A percentile compares a stretch with the other conserved stretches of the same genome.
Conservation (phyloP, 1,140 invertebrate species). For the Leptestheria dahalacensis region DNA sequence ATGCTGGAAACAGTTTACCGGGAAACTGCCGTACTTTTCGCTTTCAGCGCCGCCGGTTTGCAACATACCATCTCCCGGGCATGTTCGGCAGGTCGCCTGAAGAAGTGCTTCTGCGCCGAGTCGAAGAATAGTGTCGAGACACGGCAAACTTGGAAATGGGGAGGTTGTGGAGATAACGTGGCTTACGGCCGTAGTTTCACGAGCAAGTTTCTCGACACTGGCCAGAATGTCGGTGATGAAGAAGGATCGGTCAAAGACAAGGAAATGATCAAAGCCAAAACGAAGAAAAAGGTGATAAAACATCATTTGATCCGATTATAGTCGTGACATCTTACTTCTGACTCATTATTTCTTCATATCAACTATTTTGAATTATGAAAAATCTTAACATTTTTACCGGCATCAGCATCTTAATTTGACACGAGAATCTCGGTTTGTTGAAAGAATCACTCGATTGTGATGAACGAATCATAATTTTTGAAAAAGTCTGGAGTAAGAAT, state of each 20-base stretch:
- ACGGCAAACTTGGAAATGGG: slow-evolving; percentile 58
- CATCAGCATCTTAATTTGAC: too few relatives aligned
- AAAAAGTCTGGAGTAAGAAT: too few relatives aligned
- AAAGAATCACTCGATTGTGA: too few relatives aligned
- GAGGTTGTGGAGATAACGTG: slow-evolving; percentile 78
- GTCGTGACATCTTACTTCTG: too few relatives aligned
- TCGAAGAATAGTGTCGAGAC: slow-evolving; percentile 20
- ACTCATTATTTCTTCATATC: too few relatives aligned
- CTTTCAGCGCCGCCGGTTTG: slow-evolving; percentile 69
- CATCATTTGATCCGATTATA: neutral
- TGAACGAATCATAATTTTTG: too few relatives aligned
- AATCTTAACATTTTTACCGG: too few relatives aligned
- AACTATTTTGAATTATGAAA: too few relatives aligned
- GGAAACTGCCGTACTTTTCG: slow-evolving; percentile 77
- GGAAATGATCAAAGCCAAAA: neutral
- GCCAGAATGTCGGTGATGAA: neutral
- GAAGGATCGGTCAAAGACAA: neutral
- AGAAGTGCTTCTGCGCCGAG: slow-evolving; percentile 66
- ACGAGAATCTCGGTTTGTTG: too few relatives aligned
- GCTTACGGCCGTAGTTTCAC: slow-evolving; percentile 70
- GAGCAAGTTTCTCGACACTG: slow-evolving; percentile 46
- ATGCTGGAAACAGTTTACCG: slow-evolving; percentile 52
- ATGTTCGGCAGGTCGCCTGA: slow-evolving; percentile 65
- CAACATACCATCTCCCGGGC: slow-evolving; percentile 67
- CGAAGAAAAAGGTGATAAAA: neutral